Evolutionary conservation across 2,113 vertebrate species (phyloP).

Genomic region (Erythrolamprus reginae): DNA sequence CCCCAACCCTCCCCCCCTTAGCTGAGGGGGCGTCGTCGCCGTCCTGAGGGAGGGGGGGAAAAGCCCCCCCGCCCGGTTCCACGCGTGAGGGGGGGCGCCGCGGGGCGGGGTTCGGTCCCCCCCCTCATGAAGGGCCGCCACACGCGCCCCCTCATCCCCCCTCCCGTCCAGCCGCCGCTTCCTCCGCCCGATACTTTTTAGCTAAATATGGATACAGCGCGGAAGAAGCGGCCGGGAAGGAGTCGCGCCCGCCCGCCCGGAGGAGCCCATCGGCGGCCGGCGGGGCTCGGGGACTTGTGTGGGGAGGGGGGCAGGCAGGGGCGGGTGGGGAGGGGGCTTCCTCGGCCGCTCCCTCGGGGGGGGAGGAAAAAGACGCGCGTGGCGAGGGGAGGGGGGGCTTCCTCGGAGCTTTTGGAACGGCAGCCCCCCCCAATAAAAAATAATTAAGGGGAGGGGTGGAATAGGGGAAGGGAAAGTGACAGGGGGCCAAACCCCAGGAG

Average conservation of each 20-base stretch:
- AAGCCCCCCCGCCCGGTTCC: background rate
- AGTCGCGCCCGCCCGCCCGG: too few species aligned
- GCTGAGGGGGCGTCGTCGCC: too few species aligned
- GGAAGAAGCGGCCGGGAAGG: background rate
- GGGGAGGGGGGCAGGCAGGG: too few species aligned
- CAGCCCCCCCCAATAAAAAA: too few species aligned
- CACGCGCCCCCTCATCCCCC: background rate
- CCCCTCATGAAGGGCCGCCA: background rate
- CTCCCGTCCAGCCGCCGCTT: background rate
- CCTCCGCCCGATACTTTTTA: slow-evolving; percentile 3
- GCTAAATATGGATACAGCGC: slow-evolving; percentile 15
- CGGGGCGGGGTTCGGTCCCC: too few species aligned
- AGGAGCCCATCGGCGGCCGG: too few species aligned
- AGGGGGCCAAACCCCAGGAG: slow-evolving; percentile 27
- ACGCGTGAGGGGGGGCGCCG: background rate
- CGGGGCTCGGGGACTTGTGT: too few species aligned
- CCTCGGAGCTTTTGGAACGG: too few species aligned
- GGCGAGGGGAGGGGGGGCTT: background rate
- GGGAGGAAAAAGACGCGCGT: background rate
- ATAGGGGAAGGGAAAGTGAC: slow-evolving; percentile 20
- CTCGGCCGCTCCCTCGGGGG: background rate
- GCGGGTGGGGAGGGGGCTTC: too few species aligned
- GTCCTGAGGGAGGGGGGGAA: too few species aligned
- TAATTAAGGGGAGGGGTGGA: too few species aligned
- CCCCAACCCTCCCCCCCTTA: too few species aligned